Conservation (phyloP, 2,113 vertebrate genomes). For the Onychostoma macrolepis region DNA sequence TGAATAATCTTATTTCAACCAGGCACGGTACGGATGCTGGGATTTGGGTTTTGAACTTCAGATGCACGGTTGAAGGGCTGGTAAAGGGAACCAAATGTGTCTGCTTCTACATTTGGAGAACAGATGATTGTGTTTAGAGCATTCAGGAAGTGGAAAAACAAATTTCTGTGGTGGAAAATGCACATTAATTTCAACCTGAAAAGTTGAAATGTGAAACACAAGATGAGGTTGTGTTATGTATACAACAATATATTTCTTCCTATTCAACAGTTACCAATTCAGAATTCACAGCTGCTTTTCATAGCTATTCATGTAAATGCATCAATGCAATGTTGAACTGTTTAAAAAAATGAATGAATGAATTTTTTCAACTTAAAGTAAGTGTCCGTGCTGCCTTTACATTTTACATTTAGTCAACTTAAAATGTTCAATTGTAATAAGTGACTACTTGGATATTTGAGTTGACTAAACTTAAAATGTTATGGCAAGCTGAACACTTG, state of each 20-base stretch:
- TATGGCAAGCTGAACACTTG: too few species aligned
- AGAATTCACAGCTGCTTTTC: neutral
- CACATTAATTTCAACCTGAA: slow-evolving; percentile 34
- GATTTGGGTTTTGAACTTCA: slow-evolving; percentile 49
- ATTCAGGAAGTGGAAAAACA: neutral
- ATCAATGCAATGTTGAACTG: neutral
- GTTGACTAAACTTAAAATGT: neutral
- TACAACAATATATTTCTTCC: neutral
- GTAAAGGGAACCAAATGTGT: slow-evolving; percentile 19
- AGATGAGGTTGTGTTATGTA: neutral
- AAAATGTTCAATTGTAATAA: too few species aligned
- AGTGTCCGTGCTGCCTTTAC: neutral
- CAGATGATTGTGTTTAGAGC: slow-evolving; percentile 26
- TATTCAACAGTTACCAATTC: neutral
- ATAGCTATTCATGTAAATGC: neutral
- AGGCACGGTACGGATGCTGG: slow-evolving; percentile 31
- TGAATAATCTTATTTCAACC: slow-evolving; percentile 69
- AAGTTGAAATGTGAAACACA: slow-evolving; percentile 27
- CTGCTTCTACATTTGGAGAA: slow-evolving; percentile 25
- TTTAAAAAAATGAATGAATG: too few species aligned
- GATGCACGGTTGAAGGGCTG: slow-evolving; percentile 39
- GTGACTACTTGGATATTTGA: neutral
- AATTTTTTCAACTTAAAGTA: too few species aligned
- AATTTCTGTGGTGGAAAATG: neutral
- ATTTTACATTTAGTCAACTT: neutral